Percentiles rank a stretch among this genome's conserved stretches.
These are phyloP conservation scores for Toxotes chatareus DNA, from an alignment of 2,113 vertebrate species.

Conservation along the genomic window DNA sequence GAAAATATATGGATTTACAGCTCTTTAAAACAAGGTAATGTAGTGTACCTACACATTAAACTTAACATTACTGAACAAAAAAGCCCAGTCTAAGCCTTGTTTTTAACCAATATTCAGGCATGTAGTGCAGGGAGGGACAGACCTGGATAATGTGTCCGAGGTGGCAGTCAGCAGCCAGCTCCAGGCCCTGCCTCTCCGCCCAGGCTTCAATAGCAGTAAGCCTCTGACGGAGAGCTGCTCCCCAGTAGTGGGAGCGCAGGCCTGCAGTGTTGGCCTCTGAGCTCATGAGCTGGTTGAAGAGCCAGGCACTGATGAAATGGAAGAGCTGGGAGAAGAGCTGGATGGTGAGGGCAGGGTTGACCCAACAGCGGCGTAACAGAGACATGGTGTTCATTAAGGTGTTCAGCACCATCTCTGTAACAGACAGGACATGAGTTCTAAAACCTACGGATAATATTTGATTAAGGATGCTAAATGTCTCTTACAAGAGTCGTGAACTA, in stretches of 20 bases:
- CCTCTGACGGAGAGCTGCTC: slow-evolving; percentile 90
- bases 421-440: neutral
- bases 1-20: neutral
- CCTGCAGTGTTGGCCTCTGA: slow-evolving; percentile 83
- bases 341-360: slow-evolving; percentile 93
- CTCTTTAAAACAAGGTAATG: no score
- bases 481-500: neutral
- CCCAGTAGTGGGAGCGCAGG: slow-evolving; percentile 94
- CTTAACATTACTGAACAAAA: neutral
- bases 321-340: slow-evolving; percentile 98
- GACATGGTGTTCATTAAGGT: slow-evolving; percentile 92
- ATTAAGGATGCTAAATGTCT: neutral
- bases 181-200: slow-evolving; percentile 96
- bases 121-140: neutral
- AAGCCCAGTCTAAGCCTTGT: neutral
- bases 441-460: neutral
- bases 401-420: slow-evolving; percentile 90
- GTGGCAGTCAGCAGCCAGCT: slow-evolving; percentile 95
- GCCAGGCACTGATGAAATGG: slow-evolving; percentile 95
- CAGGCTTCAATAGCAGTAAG: slow-evolving; percentile 91
- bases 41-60: neutral
- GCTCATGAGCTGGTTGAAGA: slow-evolving; percentile 91
- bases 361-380: slow-evolving; percentile 89
- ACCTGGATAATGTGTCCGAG: slow-evolving; percentile 93
- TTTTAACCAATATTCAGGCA: neutral